Evolutionary conservation across 2,888 invertebrate species (phyloP).

Genomic region (Aproaerema taeniolella): DNA sequence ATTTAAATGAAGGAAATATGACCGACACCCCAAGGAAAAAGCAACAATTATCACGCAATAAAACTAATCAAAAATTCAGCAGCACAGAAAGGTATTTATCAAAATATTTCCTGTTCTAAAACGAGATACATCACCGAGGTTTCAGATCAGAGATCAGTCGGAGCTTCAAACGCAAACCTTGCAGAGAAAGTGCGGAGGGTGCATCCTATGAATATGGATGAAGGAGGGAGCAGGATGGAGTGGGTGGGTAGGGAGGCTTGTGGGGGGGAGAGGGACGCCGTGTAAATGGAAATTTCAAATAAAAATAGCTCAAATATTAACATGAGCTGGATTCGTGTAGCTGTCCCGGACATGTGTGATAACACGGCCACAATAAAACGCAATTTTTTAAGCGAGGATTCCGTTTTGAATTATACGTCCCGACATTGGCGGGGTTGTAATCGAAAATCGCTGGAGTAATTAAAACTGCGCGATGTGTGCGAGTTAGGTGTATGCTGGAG

Average conservation of each 20-base stretch:
- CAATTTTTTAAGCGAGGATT: slow-evolving; percentile 37
- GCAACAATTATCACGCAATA: too few relatives aligned
- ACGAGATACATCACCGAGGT: slow-evolving; percentile 27
- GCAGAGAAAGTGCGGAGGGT: slow-evolving; percentile 74
- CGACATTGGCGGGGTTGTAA: slow-evolving; percentile 1
- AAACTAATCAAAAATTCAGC: too few relatives aligned
- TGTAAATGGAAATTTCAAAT: slow-evolving; percentile 78
- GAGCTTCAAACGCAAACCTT: slow-evolving; percentile 30
- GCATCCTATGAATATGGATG: slow-evolving; percentile 82
- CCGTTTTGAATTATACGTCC: slow-evolving; percentile 31
- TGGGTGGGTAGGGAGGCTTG: too few relatives aligned
- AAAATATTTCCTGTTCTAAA: slow-evolving; percentile 3
- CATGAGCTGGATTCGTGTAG: slow-evolving; percentile 73
- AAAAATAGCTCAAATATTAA: slow-evolving; percentile 77
- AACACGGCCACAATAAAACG: slow-evolving; percentile 44
- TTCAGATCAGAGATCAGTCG: slow-evolving; percentile 46
- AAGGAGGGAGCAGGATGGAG: slow-evolving; percentile 41
- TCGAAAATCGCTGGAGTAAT: not conserved
- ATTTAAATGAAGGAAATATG: too few relatives aligned
- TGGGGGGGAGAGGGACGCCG: slow-evolving; percentile 35
- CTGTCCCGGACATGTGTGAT: slow-evolving; percentile 59
- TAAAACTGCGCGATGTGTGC: not conserved
- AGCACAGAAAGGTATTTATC: too few relatives aligned
- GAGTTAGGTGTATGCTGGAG: too few relatives aligned
- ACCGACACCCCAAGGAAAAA: too few relatives aligned